These are phyloP conservation scores for Pagrus major DNA, from an alignment of 2,113 vertebrate species.

Conservation along the genomic window DNA sequence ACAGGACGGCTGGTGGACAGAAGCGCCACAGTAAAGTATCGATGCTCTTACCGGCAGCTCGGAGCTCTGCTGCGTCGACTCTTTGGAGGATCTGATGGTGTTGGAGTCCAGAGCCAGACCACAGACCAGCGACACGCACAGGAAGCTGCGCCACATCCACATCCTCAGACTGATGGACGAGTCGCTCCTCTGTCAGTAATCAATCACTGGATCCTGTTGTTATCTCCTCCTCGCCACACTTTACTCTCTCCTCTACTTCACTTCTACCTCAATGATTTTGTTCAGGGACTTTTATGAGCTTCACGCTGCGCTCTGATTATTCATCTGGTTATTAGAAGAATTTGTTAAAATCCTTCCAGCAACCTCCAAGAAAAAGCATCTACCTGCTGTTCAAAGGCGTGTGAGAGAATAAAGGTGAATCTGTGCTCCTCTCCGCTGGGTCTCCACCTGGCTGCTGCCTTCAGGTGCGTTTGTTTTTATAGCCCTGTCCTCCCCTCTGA, in stretches of 20 bases:
- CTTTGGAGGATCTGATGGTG: constrained; percentile 80
- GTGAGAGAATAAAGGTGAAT: background rate
- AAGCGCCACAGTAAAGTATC: background rate
- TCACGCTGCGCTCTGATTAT: too few species aligned
- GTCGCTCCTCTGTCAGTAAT: background rate
- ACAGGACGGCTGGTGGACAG: too few species aligned
- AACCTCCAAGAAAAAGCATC: background rate
- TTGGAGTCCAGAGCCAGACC: constrained; percentile 80
- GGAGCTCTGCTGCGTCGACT: constrained; percentile 29
- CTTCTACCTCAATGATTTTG: too few species aligned
- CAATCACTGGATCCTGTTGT: background rate
- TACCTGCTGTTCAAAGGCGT: background rate
- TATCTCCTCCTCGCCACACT: background rate
- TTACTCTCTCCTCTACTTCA: too few species aligned
- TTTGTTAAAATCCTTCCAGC: background rate
- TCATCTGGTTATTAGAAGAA: background rate
- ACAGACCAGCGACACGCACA: constrained; percentile 54
- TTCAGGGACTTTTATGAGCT: too few species aligned
- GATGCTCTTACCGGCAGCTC: constrained; percentile 44
- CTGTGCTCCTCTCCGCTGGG: too few species aligned
- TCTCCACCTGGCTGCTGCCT: constrained; percentile 33
- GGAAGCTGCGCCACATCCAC: constrained; percentile 58
- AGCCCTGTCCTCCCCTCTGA: constrained; percentile 47
- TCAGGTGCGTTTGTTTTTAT: constrained; percentile 59
- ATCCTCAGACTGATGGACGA: constrained; percentile 2